Conservation (phyloP, 2,797 vertebrate genomes). For the Pangasius macronema region DNA sequence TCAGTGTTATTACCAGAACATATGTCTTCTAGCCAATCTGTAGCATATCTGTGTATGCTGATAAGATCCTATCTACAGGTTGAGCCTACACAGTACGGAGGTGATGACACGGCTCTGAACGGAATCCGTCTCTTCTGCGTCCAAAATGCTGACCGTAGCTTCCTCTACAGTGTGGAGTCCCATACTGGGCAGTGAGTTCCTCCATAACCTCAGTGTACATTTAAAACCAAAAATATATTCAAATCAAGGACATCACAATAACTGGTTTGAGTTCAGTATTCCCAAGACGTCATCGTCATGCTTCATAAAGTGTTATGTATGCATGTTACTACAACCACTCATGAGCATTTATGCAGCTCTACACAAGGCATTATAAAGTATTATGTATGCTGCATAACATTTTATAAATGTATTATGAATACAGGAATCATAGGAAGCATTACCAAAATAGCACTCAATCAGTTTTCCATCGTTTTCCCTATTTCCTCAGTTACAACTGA, state of each 20-base stretch:
- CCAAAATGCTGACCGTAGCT: constrained; percentile 53
- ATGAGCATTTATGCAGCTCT: background rate
- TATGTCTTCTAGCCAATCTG: background rate
- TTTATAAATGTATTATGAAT: background rate
- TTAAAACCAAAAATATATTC: background rate
- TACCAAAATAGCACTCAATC: background rate
- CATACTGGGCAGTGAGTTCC: constrained; percentile 63
- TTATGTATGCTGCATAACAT: background rate
- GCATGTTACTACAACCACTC: background rate
- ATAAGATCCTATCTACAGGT: constrained; percentile 58
- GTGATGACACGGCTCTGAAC: constrained; percentile 69
- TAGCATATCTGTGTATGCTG: background rate
- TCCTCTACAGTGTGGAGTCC: constrained; percentile 63
- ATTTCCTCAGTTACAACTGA: background rate
- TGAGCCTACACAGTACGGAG: constrained; percentile 64
- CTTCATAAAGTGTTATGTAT: background rate
- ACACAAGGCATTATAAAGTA: background rate
- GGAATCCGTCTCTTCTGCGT: constrained; percentile 75
- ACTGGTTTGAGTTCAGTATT: background rate
- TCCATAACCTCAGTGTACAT: background rate
- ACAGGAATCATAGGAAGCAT: background rate
- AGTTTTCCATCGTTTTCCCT: background rate
- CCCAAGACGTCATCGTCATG: background rate
- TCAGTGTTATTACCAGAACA: too few relatives aligned
- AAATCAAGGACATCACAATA: background rate